A percentile compares a stretch with the other conserved stretches of the same genome.
These are phyloP conservation scores for Leucoraja erinaceus DNA, from an alignment of 2,113 vertebrate genomes.

Conservation along the genomic window DNA sequence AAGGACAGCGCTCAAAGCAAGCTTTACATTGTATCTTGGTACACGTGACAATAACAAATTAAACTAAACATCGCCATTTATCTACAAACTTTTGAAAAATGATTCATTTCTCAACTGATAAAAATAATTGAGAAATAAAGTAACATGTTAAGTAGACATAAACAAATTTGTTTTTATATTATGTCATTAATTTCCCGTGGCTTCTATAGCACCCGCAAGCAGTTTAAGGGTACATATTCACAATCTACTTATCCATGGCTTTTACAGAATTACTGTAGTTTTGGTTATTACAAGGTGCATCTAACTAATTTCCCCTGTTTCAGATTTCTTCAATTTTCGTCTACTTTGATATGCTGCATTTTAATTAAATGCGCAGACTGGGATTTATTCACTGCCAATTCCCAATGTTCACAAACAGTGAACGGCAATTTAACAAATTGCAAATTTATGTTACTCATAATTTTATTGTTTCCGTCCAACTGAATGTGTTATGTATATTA, in stretches of 20 bases:
- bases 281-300: background rate
- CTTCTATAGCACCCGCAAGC: background rate
- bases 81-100: background rate
- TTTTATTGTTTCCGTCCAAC: background rate
- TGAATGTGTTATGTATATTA: background rate
- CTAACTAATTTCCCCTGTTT: slow-evolving; percentile 27
- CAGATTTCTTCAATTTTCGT: slow-evolving; percentile 1
- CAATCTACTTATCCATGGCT: background rate
- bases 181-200: background rate
- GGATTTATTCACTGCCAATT: background rate
- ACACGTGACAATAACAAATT: too few relatives aligned
- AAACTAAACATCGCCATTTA: too few relatives aligned
- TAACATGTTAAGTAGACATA: background rate
- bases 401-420: slow-evolving; percentile 21
- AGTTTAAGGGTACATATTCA: background rate
- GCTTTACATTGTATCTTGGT: too few relatives aligned
- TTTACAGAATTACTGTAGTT: background rate
- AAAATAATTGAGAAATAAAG: background rate
- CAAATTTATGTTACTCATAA: background rate
- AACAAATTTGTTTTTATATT: background rate
- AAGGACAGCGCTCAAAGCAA: too few relatives aligned
- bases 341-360: slow-evolving; percentile 27
- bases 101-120: background rate
- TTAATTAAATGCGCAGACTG: slow-evolving; percentile 11
- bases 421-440: slow-evolving; percentile 12